These are phyloP conservation scores for Buathra laborator DNA, from an alignment of 2,888 invertebrate species.

Conservation along the genomic window DNA sequence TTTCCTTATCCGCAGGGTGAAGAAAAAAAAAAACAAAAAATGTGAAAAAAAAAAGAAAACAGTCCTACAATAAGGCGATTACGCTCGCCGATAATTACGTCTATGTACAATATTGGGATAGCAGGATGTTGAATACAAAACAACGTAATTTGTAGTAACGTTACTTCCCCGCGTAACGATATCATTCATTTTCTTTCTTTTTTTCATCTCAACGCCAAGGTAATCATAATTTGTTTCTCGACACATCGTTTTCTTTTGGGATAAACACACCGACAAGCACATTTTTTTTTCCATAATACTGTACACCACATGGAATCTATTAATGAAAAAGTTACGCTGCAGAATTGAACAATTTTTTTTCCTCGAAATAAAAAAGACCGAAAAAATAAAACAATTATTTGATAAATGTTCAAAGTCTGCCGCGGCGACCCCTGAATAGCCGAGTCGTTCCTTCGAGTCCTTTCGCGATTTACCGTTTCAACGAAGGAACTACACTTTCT, in stretches of 20 bases:
- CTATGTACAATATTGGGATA: constrained; percentile 48
- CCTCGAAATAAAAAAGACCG: neutral
- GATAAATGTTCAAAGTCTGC: constrained; percentile 2
- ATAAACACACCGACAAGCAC: constrained; percentile 65
- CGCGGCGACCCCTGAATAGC: no score
- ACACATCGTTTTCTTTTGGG: constrained; percentile 64
- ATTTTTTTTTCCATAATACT: constrained; percentile 67
- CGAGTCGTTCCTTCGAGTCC: neutral
- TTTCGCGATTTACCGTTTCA: constrained; percentile 10
- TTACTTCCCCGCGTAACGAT: constrained; percentile 45
- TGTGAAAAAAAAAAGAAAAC: neutral
- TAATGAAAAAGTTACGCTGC: constrained; percentile 52
- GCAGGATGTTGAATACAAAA: constrained; percentile 45
- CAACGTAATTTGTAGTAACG: constrained; percentile 32
- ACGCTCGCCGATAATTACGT: constrained; percentile 28
- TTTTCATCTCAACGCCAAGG: constrained; percentile 21
- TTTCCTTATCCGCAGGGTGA: neutral
- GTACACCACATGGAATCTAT: constrained; percentile 69
- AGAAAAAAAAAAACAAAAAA: neutral
- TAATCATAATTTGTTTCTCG: constrained; percentile 37
- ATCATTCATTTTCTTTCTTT: constrained; percentile 15
- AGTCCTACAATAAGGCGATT: neutral
- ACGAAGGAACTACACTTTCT: constrained; percentile 33
- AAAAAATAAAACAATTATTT: neutral
- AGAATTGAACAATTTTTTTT: constrained; percentile 31